Percentiles rank a stretch among this genome's conserved stretches.
These are phyloP conservation scores for Trichonephila clavipes DNA, from an alignment of 1,140 invertebrate species.

Conservation along the genomic window DNA sequence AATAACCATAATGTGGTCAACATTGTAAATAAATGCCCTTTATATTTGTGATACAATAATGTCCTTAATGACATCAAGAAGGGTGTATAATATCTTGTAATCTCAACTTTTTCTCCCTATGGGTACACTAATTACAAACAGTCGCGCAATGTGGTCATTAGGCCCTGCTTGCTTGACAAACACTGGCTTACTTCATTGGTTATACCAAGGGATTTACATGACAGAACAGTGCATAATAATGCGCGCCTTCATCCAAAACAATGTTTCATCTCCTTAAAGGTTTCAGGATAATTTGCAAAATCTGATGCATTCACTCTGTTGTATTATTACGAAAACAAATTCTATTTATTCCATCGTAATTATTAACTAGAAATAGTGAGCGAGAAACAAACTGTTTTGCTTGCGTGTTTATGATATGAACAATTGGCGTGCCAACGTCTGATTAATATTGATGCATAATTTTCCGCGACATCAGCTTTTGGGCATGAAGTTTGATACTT, in stretches of 20 bases:
- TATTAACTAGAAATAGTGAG: background rate
- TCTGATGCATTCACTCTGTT: background rate
- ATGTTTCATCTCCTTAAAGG: background rate
- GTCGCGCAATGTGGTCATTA: constrained; percentile 10
- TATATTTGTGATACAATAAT: too few relatives aligned
- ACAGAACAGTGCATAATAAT: background rate
- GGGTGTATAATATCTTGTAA: too few relatives aligned
- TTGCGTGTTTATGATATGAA: background rate
- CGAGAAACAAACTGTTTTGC: background rate
- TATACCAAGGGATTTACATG: background rate
- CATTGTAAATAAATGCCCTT: too few relatives aligned
- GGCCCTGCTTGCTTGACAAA: background rate
- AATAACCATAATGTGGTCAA: too few relatives aligned
- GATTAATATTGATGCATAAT: constrained; percentile 10
- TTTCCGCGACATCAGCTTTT: background rate
- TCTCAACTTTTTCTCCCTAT: too few relatives aligned
- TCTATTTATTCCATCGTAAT: background rate
- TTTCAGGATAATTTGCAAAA: background rate
- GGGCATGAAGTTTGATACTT: background rate
- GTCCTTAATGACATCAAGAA: too few relatives aligned
- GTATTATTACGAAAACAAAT: background rate
- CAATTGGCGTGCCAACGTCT: background rate
- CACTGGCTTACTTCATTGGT: background rate
- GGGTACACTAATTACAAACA: background rate
- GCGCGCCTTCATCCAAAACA: background rate